These are phyloP conservation scores for Ophion ventricosus DNA, from an alignment of 2,888 invertebrate genomes.

Conservation along the genomic window DNA sequence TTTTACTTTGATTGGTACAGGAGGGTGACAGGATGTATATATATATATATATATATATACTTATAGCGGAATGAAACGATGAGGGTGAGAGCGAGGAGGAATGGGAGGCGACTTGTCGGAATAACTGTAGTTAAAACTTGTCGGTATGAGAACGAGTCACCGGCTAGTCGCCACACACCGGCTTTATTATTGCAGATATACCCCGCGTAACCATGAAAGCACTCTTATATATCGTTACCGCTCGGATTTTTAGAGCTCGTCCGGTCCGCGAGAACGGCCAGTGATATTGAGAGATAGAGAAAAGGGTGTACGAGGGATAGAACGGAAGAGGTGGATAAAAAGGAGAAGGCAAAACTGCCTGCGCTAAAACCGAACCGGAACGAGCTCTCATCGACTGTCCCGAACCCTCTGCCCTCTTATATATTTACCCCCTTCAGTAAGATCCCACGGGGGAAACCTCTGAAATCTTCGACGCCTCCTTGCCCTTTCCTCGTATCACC, in stretches of 20 bases:
- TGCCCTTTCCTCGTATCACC: background rate
- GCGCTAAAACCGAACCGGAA: conserved; percentile 71
- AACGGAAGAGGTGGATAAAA: conserved; percentile 44
- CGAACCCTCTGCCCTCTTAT: conserved; percentile 65
- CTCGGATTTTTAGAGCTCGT: conserved; percentile 72
- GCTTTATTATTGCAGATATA: conserved; percentile 73
- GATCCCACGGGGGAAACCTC: conserved; percentile 68
- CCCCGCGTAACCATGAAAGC: conserved; percentile 70
- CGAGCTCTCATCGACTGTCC: conserved; percentile 69
- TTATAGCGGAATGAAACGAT: conserved; percentile 27
- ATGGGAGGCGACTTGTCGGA: conserved; percentile 63
- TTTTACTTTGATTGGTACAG: conserved; percentile 76
- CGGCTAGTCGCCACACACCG: conserved; percentile 69
- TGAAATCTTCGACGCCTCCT: conserved; percentile 70
- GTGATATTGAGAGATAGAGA: conserved; percentile 42
- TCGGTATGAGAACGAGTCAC: conserved; percentile 69
- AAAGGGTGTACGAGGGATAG: conserved; percentile 27
- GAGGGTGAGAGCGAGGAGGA: conserved; percentile 47
- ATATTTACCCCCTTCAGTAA: conserved; percentile 65
- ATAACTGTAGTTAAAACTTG: conserved; percentile 78
- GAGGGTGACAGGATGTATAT: conserved; percentile 16
- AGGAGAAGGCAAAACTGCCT: conserved; percentile 68
- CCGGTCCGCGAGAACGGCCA: conserved; percentile 66
- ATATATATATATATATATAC: conserved; percentile 8
- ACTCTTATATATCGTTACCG: conserved; percentile 70